Percentiles rank a stretch among this genome's conserved stretches.
phyloP scores from a whole-genome alignment of 2,113 vertebrate species.

The Xenopus borealis region DNA sequence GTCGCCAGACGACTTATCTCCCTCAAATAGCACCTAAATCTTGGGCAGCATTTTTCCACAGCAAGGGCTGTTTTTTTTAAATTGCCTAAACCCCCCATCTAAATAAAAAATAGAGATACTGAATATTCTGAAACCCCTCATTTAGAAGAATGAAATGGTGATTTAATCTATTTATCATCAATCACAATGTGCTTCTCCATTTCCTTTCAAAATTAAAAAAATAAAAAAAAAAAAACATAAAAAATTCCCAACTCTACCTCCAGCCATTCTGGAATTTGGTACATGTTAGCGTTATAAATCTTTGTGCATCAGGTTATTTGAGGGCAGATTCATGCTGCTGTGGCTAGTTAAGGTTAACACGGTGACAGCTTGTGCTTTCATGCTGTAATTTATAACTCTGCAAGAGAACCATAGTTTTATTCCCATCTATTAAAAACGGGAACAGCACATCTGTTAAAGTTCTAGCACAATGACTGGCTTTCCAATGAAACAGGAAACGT shows the following conservation, averaged over 20 bases:
- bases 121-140: no score
- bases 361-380: conserved; percentile 56
- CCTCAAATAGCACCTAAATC: no score
- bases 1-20: no score
- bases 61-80: no score
- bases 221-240: no score
- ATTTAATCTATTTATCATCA: no score
- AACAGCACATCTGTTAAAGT: conserved; percentile 66
- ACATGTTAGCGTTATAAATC: conserved; percentile 50
- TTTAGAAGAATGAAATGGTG: no score
- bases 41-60: no score
- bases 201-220: no score
- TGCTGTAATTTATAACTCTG: conserved; percentile 60
- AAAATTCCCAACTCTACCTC: conserved; percentile 21
- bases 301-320: conserved; percentile 47
- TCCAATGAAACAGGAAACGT: conserved; percentile 65
- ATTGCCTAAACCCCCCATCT: no score
- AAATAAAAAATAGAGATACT: no score
- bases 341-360: conserved; percentile 55
- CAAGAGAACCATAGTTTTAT: conserved; percentile 53
- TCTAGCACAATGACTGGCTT: conserved; percentile 64
- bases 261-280: conserved; percentile 50
- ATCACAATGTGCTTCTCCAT: no score
- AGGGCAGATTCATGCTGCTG: conserved; percentile 52
- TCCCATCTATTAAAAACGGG: conserved; percentile 52